Conservation (phyloP, 1,140 invertebrate species). For the Tyrophagus putrescentiae region DNA sequence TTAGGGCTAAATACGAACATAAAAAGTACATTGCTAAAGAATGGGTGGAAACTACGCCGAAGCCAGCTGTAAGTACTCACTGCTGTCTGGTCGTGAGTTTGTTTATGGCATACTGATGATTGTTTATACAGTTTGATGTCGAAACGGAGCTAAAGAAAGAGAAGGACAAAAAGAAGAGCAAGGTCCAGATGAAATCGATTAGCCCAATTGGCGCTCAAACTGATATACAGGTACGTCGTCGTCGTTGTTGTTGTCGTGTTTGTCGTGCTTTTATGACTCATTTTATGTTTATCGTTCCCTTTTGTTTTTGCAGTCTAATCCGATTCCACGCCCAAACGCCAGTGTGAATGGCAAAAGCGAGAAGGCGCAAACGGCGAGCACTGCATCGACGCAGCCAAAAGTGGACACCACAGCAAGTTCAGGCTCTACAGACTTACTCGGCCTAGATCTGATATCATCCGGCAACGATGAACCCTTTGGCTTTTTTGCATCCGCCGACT, state of each 20-base stretch:
- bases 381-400: not conserved
- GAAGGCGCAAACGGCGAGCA: conserved; percentile 15
- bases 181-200: conserved; percentile 17
- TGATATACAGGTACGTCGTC: conserved; percentile 7
- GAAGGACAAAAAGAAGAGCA: conserved; percentile 30
- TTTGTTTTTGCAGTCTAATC: conserved; percentile 18
- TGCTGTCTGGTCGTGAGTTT: not conserved
- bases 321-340: conserved; percentile 26
- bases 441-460: conserved; percentile 9
- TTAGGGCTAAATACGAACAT: conserved; percentile 91
- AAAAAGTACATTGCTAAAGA: conserved; percentile 94
- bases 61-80: conserved; percentile 34
- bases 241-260: not conserved
- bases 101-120: not conserved
- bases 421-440: conserved; percentile 20
- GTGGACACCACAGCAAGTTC: conserved; percentile 9
- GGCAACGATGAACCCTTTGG: conserved; percentile 19
- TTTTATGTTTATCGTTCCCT: not conserved
- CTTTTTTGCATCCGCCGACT: conserved; percentile 15
- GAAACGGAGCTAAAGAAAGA: conserved; percentile 31
- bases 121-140: conserved; percentile 28
- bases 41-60: conserved; percentile 75
- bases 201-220: not conserved
- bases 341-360: conserved; percentile 23
- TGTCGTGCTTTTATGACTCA: not conserved